Percentiles rank a stretch among this genome's conserved stretches.
Conservation (phyloP, 92 coral and sea anemone species). For the Hydrozoanthus gracilis region DNA sequence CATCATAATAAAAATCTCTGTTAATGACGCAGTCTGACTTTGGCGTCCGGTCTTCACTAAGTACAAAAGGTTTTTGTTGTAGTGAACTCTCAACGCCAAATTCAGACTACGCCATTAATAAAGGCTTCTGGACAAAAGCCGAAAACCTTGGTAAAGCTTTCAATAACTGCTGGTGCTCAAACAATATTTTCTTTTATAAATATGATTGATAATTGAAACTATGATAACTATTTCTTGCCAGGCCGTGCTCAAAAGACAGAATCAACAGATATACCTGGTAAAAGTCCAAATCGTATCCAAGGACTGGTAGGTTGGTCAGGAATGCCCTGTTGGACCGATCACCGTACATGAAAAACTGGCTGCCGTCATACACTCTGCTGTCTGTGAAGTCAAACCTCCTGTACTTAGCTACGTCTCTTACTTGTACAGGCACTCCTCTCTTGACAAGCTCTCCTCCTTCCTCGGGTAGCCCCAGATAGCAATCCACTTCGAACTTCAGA, state of each 20-base stretch:
- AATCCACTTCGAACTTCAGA: slow-evolving; percentile 33
- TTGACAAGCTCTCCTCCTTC: slow-evolving; percentile 22
- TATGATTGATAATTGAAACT: too few species aligned
- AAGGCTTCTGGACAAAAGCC: too few species aligned
- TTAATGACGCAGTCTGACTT: too few species aligned
- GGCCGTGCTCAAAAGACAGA: not conserved
- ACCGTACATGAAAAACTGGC: slow-evolving; percentile 56
- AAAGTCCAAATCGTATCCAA: slow-evolving; percentile 41
- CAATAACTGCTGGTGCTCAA: too few species aligned
- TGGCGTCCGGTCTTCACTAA: too few species aligned
- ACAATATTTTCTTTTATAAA: too few species aligned
- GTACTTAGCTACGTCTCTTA: slow-evolving; percentile 42
- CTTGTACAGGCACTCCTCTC: slow-evolving; percentile 44
- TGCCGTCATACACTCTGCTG: slow-evolving; percentile 7
- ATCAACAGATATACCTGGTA: slow-evolving; percentile 27
- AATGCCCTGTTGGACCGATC: slow-evolving; percentile 39
- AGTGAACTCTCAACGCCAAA: too few species aligned
- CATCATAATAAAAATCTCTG: too few species aligned
- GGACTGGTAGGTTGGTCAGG: slow-evolving; percentile 36
- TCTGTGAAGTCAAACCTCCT: slow-evolving; percentile 36
- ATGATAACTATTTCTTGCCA: not conserved
- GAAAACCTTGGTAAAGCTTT: too few species aligned
- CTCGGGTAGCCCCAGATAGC: slow-evolving; percentile 45
- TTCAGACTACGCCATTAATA: too few species aligned
- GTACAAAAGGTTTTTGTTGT: too few species aligned